A percentile compares a stretch with the other conserved stretches of the same genome.
Conservation (phyloP, 2,888 invertebrate genomes). For the Punctoribates punctum region DNA sequence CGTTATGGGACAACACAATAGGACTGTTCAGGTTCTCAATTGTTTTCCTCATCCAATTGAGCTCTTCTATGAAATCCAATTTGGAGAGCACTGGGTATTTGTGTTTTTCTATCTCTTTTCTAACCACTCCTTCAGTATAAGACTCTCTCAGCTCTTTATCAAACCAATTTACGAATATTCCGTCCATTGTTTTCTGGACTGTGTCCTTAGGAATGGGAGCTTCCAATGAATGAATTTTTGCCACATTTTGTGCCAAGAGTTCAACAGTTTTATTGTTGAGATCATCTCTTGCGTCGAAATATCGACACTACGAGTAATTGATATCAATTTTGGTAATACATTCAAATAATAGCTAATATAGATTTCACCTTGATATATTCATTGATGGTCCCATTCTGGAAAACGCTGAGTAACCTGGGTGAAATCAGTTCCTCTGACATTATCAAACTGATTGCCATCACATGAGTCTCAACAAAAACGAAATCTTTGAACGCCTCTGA, state of each 20-base stretch:
- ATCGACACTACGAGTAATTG: not conserved
- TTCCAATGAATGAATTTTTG: conserved; percentile 29
- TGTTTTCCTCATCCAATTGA: not conserved
- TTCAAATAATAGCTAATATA: not conserved
- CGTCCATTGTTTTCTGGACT: not conserved
- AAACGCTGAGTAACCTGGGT: conserved; percentile 15
- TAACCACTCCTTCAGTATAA: not conserved
- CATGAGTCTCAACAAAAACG: not conserved
- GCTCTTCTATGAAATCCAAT: not conserved
- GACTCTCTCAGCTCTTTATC: not conserved
- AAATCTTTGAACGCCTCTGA: not conserved
- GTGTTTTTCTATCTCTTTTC: not conserved
- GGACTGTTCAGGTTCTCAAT: not conserved
- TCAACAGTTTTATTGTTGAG: not conserved
- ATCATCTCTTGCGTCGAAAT: conserved; percentile 21
- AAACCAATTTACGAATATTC: not conserved
- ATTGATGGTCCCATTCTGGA: conserved; percentile 19
- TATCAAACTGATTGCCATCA: not conserved
- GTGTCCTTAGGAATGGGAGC: conserved; percentile 12
- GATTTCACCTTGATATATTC: conserved; percentile 23
- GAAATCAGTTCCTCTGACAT: conserved; percentile 6
- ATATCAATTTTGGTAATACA: not conserved
- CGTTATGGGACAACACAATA: conserved; percentile 35
- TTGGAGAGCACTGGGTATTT: not conserved
- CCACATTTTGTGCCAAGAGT: conserved; percentile 15